These are phyloP conservation scores for Bos javanicus DNA, from an alignment of 2,113 vertebrate species.

Conservation along the genomic window DNA sequence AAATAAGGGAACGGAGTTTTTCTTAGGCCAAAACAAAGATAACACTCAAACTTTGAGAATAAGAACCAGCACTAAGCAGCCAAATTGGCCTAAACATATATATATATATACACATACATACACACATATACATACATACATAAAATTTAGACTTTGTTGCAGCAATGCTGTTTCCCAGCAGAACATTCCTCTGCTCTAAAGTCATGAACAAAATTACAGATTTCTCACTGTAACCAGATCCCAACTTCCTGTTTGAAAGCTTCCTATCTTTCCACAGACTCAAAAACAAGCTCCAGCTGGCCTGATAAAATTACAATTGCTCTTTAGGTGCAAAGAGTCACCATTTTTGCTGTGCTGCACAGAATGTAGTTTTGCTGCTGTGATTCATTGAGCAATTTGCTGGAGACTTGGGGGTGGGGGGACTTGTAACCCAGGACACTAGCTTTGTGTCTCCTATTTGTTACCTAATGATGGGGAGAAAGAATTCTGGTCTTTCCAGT, in stretches of 20 bases:
- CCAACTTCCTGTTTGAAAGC: conserved; percentile 49
- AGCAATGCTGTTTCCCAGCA: no score
- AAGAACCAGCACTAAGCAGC: no score
- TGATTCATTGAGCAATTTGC: accelerated
- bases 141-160: no score
- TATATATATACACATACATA: no score
- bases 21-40: no score
- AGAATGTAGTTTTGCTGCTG: neutral
- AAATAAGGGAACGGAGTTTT: no score
- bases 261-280: conserved; percentile 44
- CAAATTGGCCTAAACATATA: no score
- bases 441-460: no score
- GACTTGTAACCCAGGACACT: neutral
- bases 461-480: neutral
- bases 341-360: neutral
- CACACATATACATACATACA: no score
- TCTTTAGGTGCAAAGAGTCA: neutral
- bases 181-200: no score
- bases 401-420: neutral
- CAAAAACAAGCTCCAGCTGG: conserved; percentile 63
- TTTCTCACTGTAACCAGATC: conserved; percentile 26
- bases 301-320: neutral
- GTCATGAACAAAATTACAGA: conserved; percentile 45
- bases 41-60: no score
- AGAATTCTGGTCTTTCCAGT: neutral